Base-by-base conservation (phyloP, 1,140 invertebrate genomes). In the Camponotus pennsylvanicus region DNA sequence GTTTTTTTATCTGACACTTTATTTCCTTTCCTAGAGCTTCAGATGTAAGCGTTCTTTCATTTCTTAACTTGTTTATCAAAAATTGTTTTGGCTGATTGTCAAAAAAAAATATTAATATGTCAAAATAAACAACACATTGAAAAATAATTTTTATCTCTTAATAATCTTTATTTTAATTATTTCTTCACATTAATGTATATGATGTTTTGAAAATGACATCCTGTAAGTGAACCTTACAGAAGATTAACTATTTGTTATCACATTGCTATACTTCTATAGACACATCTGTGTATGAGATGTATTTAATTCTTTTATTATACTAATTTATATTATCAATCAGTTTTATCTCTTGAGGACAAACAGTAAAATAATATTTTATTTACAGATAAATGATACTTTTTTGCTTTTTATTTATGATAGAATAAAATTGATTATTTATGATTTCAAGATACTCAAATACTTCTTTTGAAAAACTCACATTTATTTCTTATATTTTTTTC, bases 401-500 rank as follows among this genome's bases (percentile, higher is more conserved):
- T 63, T 55, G 5, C 5, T 70, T 69, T 27, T 32, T 78, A 21
- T 27, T 55, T 27, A 18, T 13, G 1, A 11, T 5, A 4, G 9
- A 66, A 13, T 45, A n/a, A 42, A 15, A 45, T n/a, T 55, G 32
- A 52, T 34, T 52, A 15, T 11, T 73, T 55, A n/a, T 6, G 13
- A 27, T 70, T 18, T 27, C n/a, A 75, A 69, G 0, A 4, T 69
- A 32, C 8, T 80, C 2, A 37, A 55, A 79, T 18, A 42, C 15
- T 34, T n/a, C n/a, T 37, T 40, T 69, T 11, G 15, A n/a, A 34
- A 34, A 2, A 9, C 13, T 69, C 32, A 70, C 3, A n/a, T 9
- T 18, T 13, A 32, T 70, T 32, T 71, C 3, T 82, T 42, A 8
- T n/a, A 45, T 7, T 61, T 82, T 82, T 27, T 27, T 27, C 27